Base-by-base conservation (phyloP, 1,140 invertebrate species). In the Drosophila eugracilis region DNA sequence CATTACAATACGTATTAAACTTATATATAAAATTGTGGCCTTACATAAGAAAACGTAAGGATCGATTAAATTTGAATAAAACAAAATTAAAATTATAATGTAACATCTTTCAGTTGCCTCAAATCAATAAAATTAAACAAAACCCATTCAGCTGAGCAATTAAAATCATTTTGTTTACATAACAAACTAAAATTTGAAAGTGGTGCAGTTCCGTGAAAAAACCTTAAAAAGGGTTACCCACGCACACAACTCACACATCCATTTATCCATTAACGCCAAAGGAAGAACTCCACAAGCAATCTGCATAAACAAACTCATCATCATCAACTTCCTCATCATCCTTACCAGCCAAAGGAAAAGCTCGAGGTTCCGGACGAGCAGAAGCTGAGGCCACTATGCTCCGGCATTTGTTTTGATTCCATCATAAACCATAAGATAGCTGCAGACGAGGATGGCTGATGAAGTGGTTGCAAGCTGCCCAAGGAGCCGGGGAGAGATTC, bases 281-380 rank as follows among this genome's bases (percentile, higher is more conserved):
- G 36, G 60, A 81, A 85, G 77, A 85, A 86, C 58, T 86, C 58
- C 59, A 80, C 47, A 86, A 86, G 67, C 81, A 85, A 85, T 85
- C 81, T 85, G 81, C 81, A 85, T 85, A 85, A 85, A 86, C 81
- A 89, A 88, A 88, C 84, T 89, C 84, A 84, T 89, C 67, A 74
- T 28, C 50, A 26, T 9, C 30, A 32, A 1, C 30, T 12, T 30
- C 7, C 5, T 6, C 26, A 6, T 36, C 34, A 41, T 42, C 36
- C 55, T 42, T 21, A 17, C 14, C 36, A 42, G 9, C 19, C 12
- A 2, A 42, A 42, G 45, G 28, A 66, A 44, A 44, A 50, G 58
- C 48, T 15, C 12, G 21, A 28, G 14, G 24, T 28, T 47, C 44
- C 22, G 42, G 22, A 45, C 32, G 10, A 58, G 45, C 17, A 48